Base-by-base conservation (phyloP, 53 echinoderm and acorn worm species). In the Temnopleurus reevesii region DNA sequence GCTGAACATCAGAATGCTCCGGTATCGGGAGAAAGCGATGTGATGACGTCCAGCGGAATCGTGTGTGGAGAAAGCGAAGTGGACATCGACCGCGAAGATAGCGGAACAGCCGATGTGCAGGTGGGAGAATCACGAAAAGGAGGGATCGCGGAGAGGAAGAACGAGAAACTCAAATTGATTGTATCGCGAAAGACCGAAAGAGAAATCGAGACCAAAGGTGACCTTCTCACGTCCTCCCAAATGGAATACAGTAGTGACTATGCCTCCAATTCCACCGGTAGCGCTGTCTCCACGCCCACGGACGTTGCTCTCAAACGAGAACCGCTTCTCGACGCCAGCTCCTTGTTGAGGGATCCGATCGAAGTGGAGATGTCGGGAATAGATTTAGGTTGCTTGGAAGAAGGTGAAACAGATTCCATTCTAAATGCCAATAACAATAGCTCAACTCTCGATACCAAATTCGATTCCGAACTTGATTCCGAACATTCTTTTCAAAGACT, bases 231-330 rank as follows among this genome's bases (percentile, higher is more conserved):
- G 27, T 66, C 88, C 44, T 66, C 88, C 44, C 86, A 86, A 26
- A 49, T 45, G 12, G 88, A 87, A 66, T 66, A 54, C 23, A 87
- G 88, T 53, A 87, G 88, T 65, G 88, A 87, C 53, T 87, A 87
- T 46, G 88, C 88, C 7, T 87, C 88, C 19, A 87, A 87, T 54
- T 87, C 88, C 51, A 87, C 88, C n/a, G 88, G 88, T 28, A 87
- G 88, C 35, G 65, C 66, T 38, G 88, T 87, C 33, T 87, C 88
- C 53, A 87, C 88, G 76, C 88, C 88, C 21, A 87, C 88, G 24
- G 88, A 87, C 71, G 4, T 46, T 66, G 30, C 66, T 10, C 53
- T 59, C 51, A 83, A 80, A 51, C 80, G 80, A 12, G 80, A 80
- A 29, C 80, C 80, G 29, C 49, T 51, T 3, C 80, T 80, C 21